Evolutionary conservation across 2,888 invertebrate genomes (phyloP).

Genomic region (Conchocele bisecta): DNA sequence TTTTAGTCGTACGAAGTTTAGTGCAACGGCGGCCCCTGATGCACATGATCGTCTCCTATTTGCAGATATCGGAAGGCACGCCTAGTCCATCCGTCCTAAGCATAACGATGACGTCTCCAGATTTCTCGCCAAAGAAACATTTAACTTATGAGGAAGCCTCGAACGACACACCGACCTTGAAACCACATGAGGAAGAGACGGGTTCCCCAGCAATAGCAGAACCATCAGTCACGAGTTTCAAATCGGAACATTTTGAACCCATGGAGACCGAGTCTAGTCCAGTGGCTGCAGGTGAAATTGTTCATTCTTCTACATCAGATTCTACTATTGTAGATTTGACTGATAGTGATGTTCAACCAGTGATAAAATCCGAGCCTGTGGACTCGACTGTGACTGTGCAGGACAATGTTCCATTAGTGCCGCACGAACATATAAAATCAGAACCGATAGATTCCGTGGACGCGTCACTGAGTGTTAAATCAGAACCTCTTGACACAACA

Average conservation of each 20-base stretch:
- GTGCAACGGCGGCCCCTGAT: not conserved
- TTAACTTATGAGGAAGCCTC: slow-evolving; percentile 52
- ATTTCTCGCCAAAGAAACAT: slow-evolving; percentile 37
- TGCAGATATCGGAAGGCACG: slow-evolving; percentile 56
- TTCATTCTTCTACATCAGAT: not conserved
- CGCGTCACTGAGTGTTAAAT: no score
- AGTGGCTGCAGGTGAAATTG: not conserved
- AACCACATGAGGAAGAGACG: slow-evolving; percentile 41
- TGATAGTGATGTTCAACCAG: no score
- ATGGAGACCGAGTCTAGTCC: slow-evolving; percentile 1
- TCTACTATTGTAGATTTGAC: no score
- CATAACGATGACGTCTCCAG: slow-evolving; percentile 19
- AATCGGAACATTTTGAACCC: not conserved
- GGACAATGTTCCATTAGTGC: no score
- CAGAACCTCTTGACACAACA: slow-evolving; percentile 32
- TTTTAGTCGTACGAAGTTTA: not conserved
- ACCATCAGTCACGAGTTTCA: slow-evolving; percentile 11
- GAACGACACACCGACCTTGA: slow-evolving; percentile 31
- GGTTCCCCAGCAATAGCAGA: not conserved
- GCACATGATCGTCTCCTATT: not conserved
- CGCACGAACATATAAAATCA: no score
- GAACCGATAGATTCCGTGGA: no score
- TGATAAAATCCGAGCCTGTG: no score
- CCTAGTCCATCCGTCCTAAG: slow-evolving; percentile 51
- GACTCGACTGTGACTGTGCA: no score